Evolutionary conservation across 2,888 invertebrate genomes (phyloP).

Genomic region (Cephus pulcher): DNA sequence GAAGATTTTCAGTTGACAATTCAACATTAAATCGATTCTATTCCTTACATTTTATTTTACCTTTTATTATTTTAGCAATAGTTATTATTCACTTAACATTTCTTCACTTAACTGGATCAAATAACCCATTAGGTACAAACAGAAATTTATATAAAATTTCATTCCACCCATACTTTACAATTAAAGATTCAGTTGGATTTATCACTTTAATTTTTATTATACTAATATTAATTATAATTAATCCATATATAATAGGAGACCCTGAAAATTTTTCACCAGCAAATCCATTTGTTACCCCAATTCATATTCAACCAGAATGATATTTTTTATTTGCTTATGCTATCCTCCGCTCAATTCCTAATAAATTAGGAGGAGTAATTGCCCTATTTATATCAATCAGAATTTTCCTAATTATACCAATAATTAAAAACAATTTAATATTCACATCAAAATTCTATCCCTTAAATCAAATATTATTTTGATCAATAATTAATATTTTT

Average conservation of each 20-base stretch:
- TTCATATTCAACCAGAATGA: conserved; percentile 87
- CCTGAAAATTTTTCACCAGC: conserved; percentile 82
- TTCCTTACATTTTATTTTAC: conserved; percentile 77
- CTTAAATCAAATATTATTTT: conserved; percentile 59
- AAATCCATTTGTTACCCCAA: conserved; percentile 76
- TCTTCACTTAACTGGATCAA: conserved; percentile 77
- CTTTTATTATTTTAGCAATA: conserved; percentile 75
- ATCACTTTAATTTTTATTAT: conserved; percentile 64
- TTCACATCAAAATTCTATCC: conserved; percentile 71
- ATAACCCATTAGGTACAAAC: conserved; percentile 75
- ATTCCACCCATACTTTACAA: conserved; percentile 75
- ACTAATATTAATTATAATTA: conserved; percentile 68
- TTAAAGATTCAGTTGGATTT: conserved; percentile 76
- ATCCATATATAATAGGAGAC: conserved; percentile 75
- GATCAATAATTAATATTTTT: conserved; percentile 52
- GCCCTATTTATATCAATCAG: conserved; percentile 75
- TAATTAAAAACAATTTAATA: conserved; percentile 70
- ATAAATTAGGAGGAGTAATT: conserved; percentile 82
- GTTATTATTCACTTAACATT: conserved; percentile 75
- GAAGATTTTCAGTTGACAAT: conserved; percentile 80
- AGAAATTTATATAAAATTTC: conserved; percentile 77
- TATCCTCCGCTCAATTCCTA: conserved; percentile 83
- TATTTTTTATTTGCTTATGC: conserved; percentile 89
- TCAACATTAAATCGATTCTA: conserved; percentile 83
- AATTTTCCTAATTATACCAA: conserved; percentile 74